These are phyloP conservation scores for Ormyrus labotus DNA, from an alignment of 2,888 invertebrate species.

Conservation along the genomic window DNA sequence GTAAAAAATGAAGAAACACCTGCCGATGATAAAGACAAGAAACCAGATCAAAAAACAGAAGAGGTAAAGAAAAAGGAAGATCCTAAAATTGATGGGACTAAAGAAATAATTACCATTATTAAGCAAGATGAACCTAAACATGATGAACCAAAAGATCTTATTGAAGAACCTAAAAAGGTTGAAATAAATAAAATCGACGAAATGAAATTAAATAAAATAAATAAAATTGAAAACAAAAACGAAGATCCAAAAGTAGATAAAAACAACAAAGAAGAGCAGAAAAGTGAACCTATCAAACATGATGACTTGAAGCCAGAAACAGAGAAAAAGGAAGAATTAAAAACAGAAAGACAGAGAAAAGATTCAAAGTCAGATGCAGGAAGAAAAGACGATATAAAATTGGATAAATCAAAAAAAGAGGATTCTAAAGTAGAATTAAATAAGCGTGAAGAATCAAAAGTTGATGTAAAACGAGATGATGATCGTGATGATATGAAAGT, in stretches of 20 bases:
- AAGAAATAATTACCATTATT: conserved; percentile 9
- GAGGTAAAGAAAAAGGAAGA: conserved; percentile 38
- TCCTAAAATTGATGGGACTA: conserved; percentile 20
- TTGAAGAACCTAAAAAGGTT: conserved; percentile 53
- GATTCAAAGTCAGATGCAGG: conserved; percentile 54
- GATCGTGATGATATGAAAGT: conserved; percentile 58
- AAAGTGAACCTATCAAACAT: conserved; percentile 47
- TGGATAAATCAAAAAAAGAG: conserved; percentile 57
- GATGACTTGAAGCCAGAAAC: conserved; percentile 51
- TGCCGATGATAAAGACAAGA: conserved; percentile 51
- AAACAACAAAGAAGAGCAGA: conserved; percentile 33
- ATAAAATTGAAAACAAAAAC: conserved; percentile 30
- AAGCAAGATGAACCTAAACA: conserved; percentile 52
- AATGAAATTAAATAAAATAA: conserved; percentile 4
- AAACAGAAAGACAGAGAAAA: conserved; percentile 55
- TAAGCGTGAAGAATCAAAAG: conserved; percentile 57
- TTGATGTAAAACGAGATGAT: conserved; percentile 59
- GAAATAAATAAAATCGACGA: conserved; percentile 36
- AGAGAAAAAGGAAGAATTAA: conserved; percentile 54
- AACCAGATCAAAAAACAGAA: conserved; percentile 28
- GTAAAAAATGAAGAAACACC: conserved; percentile 38
- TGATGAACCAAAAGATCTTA: conserved; percentile 48
- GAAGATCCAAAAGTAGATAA: conserved; percentile 34
- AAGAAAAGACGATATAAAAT: conserved; percentile 57
- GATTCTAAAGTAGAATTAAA: conserved; percentile 51